Evolutionary conservation across 2,888 invertebrate species (phyloP).

Genomic region (Agrochola lota): DNA sequence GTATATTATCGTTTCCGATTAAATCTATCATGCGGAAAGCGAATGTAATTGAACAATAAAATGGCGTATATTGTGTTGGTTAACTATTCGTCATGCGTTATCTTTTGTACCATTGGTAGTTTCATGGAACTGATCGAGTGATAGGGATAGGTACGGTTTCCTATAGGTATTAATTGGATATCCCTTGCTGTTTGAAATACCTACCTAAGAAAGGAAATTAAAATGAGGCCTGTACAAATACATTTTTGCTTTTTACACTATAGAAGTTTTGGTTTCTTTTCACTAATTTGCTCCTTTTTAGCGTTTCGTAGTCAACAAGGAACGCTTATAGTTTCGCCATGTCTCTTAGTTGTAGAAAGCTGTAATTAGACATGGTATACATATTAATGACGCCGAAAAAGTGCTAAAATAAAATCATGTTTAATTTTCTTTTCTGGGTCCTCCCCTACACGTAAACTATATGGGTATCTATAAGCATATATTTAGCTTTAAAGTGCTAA

Average conservation of each 20-base stretch:
- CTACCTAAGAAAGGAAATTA: too few species aligned
- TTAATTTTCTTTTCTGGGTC: too few species aligned
- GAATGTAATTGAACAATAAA: slow-evolving; percentile 60
- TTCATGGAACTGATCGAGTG: slow-evolving; percentile 32
- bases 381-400: too few species aligned
- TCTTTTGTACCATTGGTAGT: slow-evolving; percentile 31
- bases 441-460: too few species aligned
- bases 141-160: not conserved
- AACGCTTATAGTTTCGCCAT: too few species aligned
- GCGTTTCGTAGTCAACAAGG: too few species aligned
- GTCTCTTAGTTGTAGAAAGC: too few species aligned
- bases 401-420: too few species aligned
- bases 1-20: slow-evolving; percentile 51
- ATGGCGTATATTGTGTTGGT: slow-evolving; percentile 51
- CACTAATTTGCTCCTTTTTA: not conserved
- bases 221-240: not conserved
- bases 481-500: too few species aligned
- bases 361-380: too few species aligned
- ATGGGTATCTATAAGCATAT: too few species aligned
- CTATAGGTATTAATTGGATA: not conserved
- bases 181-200: not conserved
- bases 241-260: not conserved
- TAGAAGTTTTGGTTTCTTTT: not conserved
- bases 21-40: slow-evolving; percentile 49
- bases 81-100: slow-evolving; percentile 51